Conservation (phyloP, 1,140 invertebrate genomes). For the Zaprionus africanus region DNA sequence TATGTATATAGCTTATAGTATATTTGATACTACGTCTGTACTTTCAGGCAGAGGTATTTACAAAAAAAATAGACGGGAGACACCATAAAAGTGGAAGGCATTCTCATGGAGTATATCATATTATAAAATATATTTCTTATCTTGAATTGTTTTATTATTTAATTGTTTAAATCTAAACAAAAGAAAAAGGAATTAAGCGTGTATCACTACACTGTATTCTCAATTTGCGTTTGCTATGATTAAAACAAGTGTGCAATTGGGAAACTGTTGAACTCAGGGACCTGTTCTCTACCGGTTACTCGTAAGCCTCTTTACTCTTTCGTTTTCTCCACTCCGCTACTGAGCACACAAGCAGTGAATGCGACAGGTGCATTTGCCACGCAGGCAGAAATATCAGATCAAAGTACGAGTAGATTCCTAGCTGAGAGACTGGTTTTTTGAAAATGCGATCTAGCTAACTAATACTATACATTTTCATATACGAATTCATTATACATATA, state of each 20-base stretch:
- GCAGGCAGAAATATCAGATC: constrained; percentile 35
- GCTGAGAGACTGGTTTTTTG: constrained; percentile 48
- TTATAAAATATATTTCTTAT: no score
- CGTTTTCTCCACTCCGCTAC: constrained; percentile 1
- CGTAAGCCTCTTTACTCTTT: neutral
- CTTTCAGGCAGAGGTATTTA: no score
- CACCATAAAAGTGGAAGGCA: no score
- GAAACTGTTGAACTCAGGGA: constrained; percentile 20
- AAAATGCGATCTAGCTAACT: constrained; percentile 10
- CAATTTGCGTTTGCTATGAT: neutral
- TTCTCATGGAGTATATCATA: no score
- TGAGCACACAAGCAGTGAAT: constrained; percentile 57
- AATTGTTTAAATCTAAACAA: neutral
- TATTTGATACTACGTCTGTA: no score
- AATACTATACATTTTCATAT: neutral
- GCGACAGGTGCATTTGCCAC: constrained; percentile 78
- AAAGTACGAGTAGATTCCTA: neutral
- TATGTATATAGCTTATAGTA: no score
- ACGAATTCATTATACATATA: no score
- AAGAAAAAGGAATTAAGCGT: neutral
- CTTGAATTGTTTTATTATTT: no score
- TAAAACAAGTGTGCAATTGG: neutral
- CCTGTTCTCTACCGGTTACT: constrained; percentile 15
- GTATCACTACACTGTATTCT: neutral
- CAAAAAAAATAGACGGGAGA: no score